Evolutionary conservation across 2,113 vertebrate species (phyloP), one percentile per base, ranked within the genome.

Genomic region (Dendropsophus ebraccatus): DNA sequence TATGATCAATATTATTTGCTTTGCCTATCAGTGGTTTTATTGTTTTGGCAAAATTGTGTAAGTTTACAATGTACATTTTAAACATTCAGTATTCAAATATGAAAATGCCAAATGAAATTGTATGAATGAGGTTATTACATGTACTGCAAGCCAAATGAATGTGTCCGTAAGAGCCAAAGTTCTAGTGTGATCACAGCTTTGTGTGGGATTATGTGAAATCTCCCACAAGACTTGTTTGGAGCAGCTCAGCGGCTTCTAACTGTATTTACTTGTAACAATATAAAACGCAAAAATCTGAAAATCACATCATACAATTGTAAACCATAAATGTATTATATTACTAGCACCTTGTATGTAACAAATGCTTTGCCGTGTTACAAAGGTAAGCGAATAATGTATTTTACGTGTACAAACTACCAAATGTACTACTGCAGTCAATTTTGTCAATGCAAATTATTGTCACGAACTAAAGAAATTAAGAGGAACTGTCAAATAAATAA

Each of bases 161-260:
- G 25, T 83, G 50, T 45, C 52, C 23, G 19, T 72, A 83, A 47
- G 30, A 72, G 49, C 28, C 65, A 73, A 35, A 56, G 14, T 72
- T 74, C 70, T 25, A 28, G 37, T 41, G 69, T 74, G 69, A 84
- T 75, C 82, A 60, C 58, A 84, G 82, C 70, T 75, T 74, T 84
- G 35, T 74, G 32, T 54, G 28, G 69, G 70, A 84, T 84, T 84
- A 47, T 75, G 32, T 60, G 10, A 84, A 60, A 75, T 84, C 52
- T 83, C 82, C n/a, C 82, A 83, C 35, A 45, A 60, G 69, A 32
- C 25, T 83, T 84, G 70, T 75, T 84, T 84, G 50, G 21, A 75
- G 32, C 69, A 47, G 16, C 50, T 75, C 75, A 75, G 32, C 69
- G 32, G 16, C 50, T 75, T 84, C 82, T 30, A 12, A 58, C 35